Conservation (phyloP, 2,888 invertebrate species). For the Apamea epomidion region DNA sequence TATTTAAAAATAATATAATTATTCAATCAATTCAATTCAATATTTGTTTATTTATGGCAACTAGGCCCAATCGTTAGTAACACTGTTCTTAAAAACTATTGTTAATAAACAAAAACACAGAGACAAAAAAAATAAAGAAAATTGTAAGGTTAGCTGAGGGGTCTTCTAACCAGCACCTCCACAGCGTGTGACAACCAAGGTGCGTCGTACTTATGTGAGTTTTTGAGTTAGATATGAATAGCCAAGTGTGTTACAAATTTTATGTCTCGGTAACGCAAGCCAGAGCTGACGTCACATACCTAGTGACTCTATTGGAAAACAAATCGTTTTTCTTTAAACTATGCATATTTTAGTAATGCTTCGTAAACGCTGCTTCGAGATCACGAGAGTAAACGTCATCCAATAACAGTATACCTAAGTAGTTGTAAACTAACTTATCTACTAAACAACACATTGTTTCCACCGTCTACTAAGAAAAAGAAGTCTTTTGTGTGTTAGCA, state of each 20-base stretch:
- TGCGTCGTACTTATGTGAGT: not conserved
- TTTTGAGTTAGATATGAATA: not conserved
- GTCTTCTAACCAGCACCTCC: too few relatives aligned
- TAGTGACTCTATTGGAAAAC: not conserved
- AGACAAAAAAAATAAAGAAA: too few relatives aligned
- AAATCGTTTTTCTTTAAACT: not conserved
- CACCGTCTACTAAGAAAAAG: not conserved
- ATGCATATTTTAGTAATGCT: not conserved
- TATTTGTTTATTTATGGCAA: too few relatives aligned
- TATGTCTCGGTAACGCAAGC: not conserved
- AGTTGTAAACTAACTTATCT: not conserved
- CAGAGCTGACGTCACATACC: not conserved
- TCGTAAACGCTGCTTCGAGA: not conserved
- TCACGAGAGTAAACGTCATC: not conserved
- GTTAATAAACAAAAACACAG: too few relatives aligned
- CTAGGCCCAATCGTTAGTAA: too few relatives aligned
- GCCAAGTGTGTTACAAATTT: not conserved
- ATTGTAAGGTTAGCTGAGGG: too few relatives aligned
- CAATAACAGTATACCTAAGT: not conserved
- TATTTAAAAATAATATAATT: not conserved
- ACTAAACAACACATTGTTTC: not conserved
- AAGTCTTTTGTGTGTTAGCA: constrained; percentile 4
- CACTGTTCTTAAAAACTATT: too few relatives aligned
- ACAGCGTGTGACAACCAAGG: too few relatives aligned
- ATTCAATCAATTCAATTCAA: too few relatives aligned